phyloP scores from a whole-genome alignment of 2,888 invertebrate genomes.

The Leptothorax acervorum region DNA sequence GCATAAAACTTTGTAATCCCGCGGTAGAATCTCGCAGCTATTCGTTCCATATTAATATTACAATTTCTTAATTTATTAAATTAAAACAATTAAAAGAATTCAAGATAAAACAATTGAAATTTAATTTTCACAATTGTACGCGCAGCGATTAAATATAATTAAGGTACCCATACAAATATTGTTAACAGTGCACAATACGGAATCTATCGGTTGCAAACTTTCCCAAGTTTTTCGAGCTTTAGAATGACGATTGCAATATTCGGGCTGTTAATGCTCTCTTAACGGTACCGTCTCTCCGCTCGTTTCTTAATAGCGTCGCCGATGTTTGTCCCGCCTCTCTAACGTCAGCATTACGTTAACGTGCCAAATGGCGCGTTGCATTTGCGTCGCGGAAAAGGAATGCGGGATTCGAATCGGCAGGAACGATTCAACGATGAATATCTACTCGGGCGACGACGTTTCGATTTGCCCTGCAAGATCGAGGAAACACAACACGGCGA shows the following conservation, averaged over 20 bases:
- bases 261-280: slow-evolving; percentile 7
- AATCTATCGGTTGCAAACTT: not conserved
- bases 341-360: slow-evolving; percentile 19
- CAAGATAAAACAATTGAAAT: not conserved
- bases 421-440: not conserved
- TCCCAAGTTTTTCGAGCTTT: not conserved
- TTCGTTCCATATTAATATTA: slow-evolving; percentile 3
- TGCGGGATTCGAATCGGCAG: slow-evolving; percentile 6
- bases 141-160: not conserved
- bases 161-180: not conserved
- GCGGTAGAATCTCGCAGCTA: not conserved
- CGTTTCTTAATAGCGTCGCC: slow-evolving; percentile 1
- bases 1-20: slow-evolving; percentile 1
- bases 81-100: not conserved
- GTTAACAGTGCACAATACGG: not conserved
- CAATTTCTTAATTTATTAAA: not conserved
- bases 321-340: slow-evolving; percentile 10
- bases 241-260: not conserved
- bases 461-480: slow-evolving; percentile 13
- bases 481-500: not conserved
- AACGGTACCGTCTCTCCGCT: not conserved
- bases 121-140: not conserved
- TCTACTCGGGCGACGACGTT: not conserved
- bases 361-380: slow-evolving; percentile 37
- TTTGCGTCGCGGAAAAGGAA: not conserved